phyloP scores from a whole-genome alignment of 2,888 invertebrate species.

The Callosobruchus maculatus region DNA sequence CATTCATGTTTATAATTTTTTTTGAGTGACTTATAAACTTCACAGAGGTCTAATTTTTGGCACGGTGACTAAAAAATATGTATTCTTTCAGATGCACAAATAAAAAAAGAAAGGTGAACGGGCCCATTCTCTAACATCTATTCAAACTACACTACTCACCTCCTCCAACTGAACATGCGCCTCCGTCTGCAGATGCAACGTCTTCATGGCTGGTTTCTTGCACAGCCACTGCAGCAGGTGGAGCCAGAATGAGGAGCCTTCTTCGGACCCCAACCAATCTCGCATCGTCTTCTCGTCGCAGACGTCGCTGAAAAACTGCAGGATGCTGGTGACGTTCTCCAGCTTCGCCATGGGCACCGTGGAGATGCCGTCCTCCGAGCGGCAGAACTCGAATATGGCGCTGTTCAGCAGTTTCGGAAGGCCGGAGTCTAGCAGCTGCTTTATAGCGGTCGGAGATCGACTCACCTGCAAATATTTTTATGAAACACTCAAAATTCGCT shows the following conservation, averaged over 20 bases:
- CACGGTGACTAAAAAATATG: no score
- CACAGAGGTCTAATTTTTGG: no score
- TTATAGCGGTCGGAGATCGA: conserved; percentile 74
- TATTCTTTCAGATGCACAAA: no score
- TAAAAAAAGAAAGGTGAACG: no score
- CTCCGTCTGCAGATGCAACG: conserved; percentile 40
- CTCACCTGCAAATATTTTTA: no score
- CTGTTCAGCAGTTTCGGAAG: conserved; percentile 62
- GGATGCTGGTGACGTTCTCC: conserved; percentile 61
- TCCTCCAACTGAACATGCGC: conserved; percentile 64
- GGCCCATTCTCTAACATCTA: no score
- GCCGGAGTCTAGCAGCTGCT: conserved; percentile 72
- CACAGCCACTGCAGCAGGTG: conserved; percentile 75
- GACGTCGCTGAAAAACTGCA: conserved; percentile 79
- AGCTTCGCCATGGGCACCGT: conserved; percentile 54
- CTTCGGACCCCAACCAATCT: conserved; percentile 80
- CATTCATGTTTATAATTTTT: no score
- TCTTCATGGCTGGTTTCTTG: conserved; percentile 41
- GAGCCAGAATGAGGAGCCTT: conserved; percentile 83
- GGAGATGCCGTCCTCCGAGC: conserved; percentile 30
- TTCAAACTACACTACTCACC: conserved; percentile 27
- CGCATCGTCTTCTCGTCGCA: conserved; percentile 78
- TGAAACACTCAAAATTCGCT: no score
- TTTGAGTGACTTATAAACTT: no score
- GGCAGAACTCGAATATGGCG: conserved; percentile 56